Percentiles rank a stretch among this genome's conserved stretches.
Evolutionary conservation across 1,140 invertebrate genomes (phyloP).

Genomic region (Listronotus oregonensis): DNA sequence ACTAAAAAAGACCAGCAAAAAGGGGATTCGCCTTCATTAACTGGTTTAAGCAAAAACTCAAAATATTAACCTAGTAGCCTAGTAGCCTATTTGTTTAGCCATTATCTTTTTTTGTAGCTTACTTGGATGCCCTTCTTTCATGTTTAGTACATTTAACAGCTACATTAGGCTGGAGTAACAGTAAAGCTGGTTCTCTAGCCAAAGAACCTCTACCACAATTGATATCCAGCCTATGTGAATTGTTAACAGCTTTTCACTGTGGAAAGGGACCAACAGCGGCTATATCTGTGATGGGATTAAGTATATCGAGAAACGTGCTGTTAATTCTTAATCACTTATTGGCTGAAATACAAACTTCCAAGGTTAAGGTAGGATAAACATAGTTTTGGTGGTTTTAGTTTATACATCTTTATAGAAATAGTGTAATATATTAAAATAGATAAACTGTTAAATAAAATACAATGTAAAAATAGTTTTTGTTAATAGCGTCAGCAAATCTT

Average conservation of each 20-base stretch:
- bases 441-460: no score
- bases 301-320: slow-evolving; percentile 60
- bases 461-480: no score
- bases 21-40: no score
- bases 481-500: no score
- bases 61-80: not conserved
- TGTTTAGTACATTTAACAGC: slow-evolving; percentile 60
- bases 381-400: no score
- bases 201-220: slow-evolving; percentile 41
- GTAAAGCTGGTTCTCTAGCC: slow-evolving; percentile 49
- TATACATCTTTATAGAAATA: no score
- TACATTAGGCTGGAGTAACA: slow-evolving; percentile 57
- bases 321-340: slow-evolving; percentile 63
- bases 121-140: slow-evolving; percentile 60
- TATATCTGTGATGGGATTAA: slow-evolving; percentile 62
- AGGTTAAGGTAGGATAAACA: slow-evolving; percentile 51
- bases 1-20: no score
- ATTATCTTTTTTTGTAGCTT: slow-evolving; percentile 52
- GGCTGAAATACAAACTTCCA: slow-evolving; percentile 59
- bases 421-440: no score
- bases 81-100: not conserved
- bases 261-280: slow-evolving; percentile 56
- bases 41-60: no score
- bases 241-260: slow-evolving; percentile 61
- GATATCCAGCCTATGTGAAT: slow-evolving; percentile 55